Evolutionary conservation across 2,113 vertebrate species (phyloP).

Genomic region (Rana temporaria): DNA sequence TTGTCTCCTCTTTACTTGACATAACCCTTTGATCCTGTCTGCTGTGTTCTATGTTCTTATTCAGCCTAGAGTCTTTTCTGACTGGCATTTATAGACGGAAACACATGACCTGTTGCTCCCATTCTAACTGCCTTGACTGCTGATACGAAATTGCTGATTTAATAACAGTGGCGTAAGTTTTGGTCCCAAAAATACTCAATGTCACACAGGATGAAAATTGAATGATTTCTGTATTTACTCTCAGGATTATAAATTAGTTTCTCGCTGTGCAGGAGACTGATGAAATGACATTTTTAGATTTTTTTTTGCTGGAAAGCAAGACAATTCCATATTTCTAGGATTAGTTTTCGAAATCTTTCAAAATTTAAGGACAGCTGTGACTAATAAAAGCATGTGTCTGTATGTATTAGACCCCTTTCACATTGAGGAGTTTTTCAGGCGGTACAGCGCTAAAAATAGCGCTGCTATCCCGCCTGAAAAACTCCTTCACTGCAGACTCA

Average conservation of each 20-base stretch:
- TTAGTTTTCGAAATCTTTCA: too few relatives aligned
- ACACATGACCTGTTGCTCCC: constrained; percentile 24
- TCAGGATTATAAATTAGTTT: not conserved
- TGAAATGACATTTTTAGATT: not conserved
- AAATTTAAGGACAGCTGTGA: too few relatives aligned
- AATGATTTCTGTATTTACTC: constrained; percentile 17
- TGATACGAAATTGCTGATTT: constrained; percentile 33
- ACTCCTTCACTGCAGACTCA: too few relatives aligned
- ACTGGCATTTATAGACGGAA: constrained; percentile 43
- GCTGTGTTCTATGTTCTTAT: constrained; percentile 29
- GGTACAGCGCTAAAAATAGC: too few relatives aligned
- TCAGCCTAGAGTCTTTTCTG: constrained; percentile 16
- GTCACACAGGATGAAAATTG: not conserved
- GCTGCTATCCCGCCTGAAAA: too few relatives aligned
- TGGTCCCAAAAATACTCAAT: not conserved
- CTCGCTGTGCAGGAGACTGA: not conserved
- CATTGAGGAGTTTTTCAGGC: too few relatives aligned
- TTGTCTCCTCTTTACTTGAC: not conserved
- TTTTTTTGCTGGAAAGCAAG: too few relatives aligned
- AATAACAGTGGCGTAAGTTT: constrained; percentile 15
- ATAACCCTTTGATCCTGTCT: constrained; percentile 35
- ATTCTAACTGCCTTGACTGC: constrained; percentile 13
- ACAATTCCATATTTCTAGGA: too few relatives aligned
- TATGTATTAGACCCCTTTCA: too few relatives aligned
- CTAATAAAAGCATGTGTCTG: too few relatives aligned